Conservation (phyloP, 2,888 invertebrate genomes). For the Ellobium chinense region DNA sequence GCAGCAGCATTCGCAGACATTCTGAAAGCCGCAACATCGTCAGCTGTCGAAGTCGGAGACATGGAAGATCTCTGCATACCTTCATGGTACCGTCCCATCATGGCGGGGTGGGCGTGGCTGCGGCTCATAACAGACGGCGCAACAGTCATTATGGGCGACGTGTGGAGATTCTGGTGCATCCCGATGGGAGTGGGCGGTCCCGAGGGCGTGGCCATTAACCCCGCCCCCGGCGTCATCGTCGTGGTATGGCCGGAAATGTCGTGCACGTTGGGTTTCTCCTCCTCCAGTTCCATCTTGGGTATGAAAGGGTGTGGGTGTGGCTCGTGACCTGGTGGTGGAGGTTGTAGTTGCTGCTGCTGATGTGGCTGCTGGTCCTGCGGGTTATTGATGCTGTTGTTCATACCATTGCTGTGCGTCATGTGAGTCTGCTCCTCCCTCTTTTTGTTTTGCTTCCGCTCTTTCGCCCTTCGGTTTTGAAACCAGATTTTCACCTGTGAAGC, state of each 20-base stretch:
- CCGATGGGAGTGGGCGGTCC: slow-evolving; percentile 9
- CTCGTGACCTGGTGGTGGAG: slow-evolving; percentile 42
- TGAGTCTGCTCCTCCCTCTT: slow-evolving; percentile 82
- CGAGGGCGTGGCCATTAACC: neutral
- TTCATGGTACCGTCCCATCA: slow-evolving; percentile 34
- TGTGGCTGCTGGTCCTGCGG: slow-evolving; percentile 49
- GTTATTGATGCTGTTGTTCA: slow-evolving; percentile 54
- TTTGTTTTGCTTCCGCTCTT: slow-evolving; percentile 91
- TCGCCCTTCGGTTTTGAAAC: slow-evolving; percentile 72
- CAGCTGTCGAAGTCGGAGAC: neutral
- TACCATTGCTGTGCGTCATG: slow-evolving; percentile 47
- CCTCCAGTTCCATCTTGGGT: slow-evolving; percentile 33
- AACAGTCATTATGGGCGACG: neutral
- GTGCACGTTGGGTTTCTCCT: slow-evolving; percentile 14
- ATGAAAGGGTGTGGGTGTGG: slow-evolving; percentile 36
- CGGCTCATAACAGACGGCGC: slow-evolving; percentile 25
- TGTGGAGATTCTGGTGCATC: slow-evolving; percentile 7
- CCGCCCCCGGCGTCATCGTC: neutral
- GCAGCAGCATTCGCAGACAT: neutral
- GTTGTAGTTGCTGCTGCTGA: slow-evolving; percentile 50
- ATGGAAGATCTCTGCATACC: neutral
- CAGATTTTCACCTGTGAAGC: slow-evolving; percentile 72
- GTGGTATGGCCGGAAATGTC: slow-evolving; percentile 14
- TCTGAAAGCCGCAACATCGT: slow-evolving; percentile 10
- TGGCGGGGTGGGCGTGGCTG: neutral